Percentiles rank a stretch among this genome's conserved stretches.
phyloP scores from a whole-genome alignment of 2,797 vertebrate genomes.

The Hyperoplus immaculatus region DNA sequence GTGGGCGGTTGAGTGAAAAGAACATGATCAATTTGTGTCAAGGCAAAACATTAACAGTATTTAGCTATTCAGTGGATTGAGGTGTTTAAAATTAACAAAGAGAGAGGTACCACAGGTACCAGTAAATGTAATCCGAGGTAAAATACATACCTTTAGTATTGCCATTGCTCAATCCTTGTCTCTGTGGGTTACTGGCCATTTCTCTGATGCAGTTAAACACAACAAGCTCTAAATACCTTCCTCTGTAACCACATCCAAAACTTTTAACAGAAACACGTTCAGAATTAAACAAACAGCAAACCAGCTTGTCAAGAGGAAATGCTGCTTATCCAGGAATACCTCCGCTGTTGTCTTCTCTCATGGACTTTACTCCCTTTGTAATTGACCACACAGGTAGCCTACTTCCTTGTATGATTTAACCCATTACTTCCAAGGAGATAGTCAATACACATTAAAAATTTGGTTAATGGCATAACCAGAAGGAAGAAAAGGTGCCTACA shows the following conservation, averaged over 20 bases:
- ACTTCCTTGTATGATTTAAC: constrained; percentile 84
- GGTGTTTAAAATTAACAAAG: neutral
- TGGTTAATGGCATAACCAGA: neutral
- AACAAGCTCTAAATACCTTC: neutral
- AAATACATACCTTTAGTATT: constrained; percentile 33
- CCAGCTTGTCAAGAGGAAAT: constrained; percentile 44
- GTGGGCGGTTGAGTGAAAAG: neutral
- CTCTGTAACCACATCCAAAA: constrained; percentile 15
- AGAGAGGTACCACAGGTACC: neutral
- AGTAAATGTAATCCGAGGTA: neutral
- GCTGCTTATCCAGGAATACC: constrained; percentile 32
- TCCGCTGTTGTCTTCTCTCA: constrained; percentile 39
- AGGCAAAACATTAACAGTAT: neutral
- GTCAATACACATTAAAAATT: constrained; percentile 10
- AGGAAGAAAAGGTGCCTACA: neutral
- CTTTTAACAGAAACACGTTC: neutral
- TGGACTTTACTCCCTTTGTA: constrained; percentile 80
- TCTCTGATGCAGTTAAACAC: constrained; percentile 28
- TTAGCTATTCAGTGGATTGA: neutral
- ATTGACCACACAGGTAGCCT: constrained; percentile 51
- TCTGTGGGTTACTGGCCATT: constrained; percentile 50
- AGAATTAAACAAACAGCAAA: constrained; percentile 18
- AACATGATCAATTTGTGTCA: neutral
- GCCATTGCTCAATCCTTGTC: constrained; percentile 32
- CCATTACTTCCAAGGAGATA: constrained; percentile 45